Evolutionary conservation across 2,888 invertebrate genomes (phyloP).

Genomic region (Blastobasis lacticolella): DNA sequence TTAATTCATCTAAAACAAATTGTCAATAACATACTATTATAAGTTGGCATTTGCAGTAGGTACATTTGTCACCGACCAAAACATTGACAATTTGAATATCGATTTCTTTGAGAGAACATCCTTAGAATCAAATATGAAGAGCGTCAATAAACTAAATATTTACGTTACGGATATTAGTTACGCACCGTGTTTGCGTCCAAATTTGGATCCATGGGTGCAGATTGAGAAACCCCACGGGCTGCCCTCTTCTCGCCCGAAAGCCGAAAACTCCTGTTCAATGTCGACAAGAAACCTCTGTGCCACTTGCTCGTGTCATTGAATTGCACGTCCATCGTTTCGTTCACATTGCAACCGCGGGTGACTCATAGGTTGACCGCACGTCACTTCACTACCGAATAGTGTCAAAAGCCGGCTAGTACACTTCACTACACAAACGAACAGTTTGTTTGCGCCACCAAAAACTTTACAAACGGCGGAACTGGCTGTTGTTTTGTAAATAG

Average conservation of each 20-base stretch:
- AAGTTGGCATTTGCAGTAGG: too few relatives aligned
- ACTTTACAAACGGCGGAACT: slow-evolving; percentile 21
- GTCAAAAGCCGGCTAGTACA: slow-evolving; percentile 45
- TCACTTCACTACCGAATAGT: slow-evolving; percentile 41
- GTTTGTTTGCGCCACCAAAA: slow-evolving; percentile 15
- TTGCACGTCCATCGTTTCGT: slow-evolving; percentile 60
- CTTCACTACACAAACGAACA: slow-evolving; percentile 23
- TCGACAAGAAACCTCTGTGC: slow-evolving; percentile 65
- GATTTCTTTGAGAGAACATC: too few relatives aligned
- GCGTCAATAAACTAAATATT: too few relatives aligned
- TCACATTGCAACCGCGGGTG: slow-evolving; percentile 13
- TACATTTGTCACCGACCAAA: too few relatives aligned
- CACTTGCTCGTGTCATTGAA: slow-evolving; percentile 55
- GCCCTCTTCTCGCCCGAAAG: slow-evolving; percentile 39
- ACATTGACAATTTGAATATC: too few relatives aligned
- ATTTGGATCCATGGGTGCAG: slow-evolving; percentile 40
- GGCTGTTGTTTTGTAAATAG: slow-evolving; percentile 15
- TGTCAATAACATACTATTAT: too few relatives aligned
- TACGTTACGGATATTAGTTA: slow-evolving; percentile 7
- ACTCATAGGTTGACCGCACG: slow-evolving; percentile 19
- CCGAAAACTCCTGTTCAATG: slow-evolving; percentile 65
- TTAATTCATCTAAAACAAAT: too few relatives aligned
- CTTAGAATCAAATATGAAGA: too few relatives aligned
- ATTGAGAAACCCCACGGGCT: slow-evolving; percentile 4
- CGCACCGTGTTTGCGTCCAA: slow-evolving; percentile 44